phyloP scores from a whole-genome alignment of 2,797 vertebrate species.

The Cuculus canorus region DNA sequence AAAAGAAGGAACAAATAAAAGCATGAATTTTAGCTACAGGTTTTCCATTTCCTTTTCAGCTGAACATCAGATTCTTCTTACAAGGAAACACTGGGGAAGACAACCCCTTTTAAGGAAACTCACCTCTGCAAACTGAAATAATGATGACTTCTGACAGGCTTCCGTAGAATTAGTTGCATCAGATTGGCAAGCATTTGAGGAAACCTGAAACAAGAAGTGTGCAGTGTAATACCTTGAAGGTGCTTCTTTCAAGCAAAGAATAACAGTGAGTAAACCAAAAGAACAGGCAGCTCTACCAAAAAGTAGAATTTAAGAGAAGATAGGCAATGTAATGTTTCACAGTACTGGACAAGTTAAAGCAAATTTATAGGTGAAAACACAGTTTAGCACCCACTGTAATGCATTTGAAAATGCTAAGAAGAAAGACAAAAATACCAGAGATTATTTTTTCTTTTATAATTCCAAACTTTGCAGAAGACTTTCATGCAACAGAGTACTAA shows the following conservation, averaged over 20 bases:
- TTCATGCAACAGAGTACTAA: background rate
- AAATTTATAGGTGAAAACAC: background rate
- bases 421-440: background rate
- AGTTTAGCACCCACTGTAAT: background rate
- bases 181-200: slow-evolving; percentile 78
- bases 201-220: slow-evolving; percentile 67
- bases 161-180: slow-evolving; percentile 81
- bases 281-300: background rate
- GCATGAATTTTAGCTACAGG: background rate
- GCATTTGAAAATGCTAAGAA: background rate
- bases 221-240: background rate
- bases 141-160: slow-evolving; percentile 82
- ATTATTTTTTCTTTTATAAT: background rate
- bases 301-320: background rate
- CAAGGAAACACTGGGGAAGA: background rate
- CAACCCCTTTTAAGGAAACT: background rate
- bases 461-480: background rate
- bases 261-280: background rate
- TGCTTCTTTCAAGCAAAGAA: background rate
- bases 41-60: background rate
- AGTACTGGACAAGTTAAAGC: background rate
- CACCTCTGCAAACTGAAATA: slow-evolving; percentile 84
- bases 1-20: background rate
- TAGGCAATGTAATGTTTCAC: background rate
- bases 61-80: background rate